phyloP scores from a whole-genome alignment of 1,140 invertebrate genomes.

The Sycophila sp. region DNA sequence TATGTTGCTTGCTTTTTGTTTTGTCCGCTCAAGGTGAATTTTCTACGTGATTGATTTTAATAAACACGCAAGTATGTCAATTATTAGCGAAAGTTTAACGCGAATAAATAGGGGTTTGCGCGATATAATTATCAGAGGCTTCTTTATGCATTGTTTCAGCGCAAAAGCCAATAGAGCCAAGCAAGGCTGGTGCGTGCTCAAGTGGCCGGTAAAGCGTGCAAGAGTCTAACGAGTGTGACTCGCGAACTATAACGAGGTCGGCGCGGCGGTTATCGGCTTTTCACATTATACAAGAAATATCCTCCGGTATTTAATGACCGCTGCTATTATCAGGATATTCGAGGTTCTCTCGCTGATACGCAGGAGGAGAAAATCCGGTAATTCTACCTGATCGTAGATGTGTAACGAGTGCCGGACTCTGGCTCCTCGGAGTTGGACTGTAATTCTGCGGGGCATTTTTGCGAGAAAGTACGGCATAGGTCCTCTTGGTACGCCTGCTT shows the following conservation, averaged over 20 bases:
- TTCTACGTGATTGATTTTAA: no score
- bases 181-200: not conserved
- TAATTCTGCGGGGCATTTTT: not conserved
- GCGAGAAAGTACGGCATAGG: not conserved
- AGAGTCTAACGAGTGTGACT: slow-evolving; percentile 27
- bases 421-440: not conserved
- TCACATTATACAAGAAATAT: slow-evolving; percentile 47
- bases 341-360: slow-evolving; percentile 43
- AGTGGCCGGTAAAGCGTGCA: not conserved
- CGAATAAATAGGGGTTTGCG: no score
- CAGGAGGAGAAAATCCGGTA: slow-evolving; percentile 30
- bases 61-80: no score
- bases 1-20: no score
- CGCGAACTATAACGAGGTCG: slow-evolving; percentile 48
- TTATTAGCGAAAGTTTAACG: no score
- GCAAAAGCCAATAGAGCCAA: not conserved
- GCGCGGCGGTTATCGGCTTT: slow-evolving; percentile 46
- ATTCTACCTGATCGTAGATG: slow-evolving; percentile 26
- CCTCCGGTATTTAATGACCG: slow-evolving; percentile 48
- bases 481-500: not conserved
- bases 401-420: slow-evolving; percentile 8
- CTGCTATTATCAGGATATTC: slow-evolving; percentile 59
- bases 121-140: not conserved
- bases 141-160: not conserved
- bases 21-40: no score